Base-by-base conservation (phyloP, 2,888 invertebrate genomes). In the Alcis repandata region DNA sequence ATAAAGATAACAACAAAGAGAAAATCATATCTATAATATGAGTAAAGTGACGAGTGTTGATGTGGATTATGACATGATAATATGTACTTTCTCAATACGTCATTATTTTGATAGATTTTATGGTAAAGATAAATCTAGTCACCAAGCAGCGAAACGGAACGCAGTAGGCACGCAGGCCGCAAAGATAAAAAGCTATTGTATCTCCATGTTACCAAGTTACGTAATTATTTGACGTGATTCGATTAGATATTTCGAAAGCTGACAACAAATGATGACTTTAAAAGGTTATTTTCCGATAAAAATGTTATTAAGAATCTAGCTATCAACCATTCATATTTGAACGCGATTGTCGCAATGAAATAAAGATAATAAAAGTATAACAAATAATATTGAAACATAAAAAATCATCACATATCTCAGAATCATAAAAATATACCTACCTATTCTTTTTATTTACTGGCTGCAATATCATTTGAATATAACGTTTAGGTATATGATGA, bases 201-300 rank as follows among this genome's bases (percentile, higher is more conserved):
- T 36, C 33, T 51, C 17, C 33, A 19, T 36, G 20, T 36, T 36
- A 38, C 32, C 36, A 13, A 38, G 13, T 51, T 51, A 51, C 51
- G 19, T 51, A 51, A 51, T 51, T 8, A 20, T 20, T 51, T 51
- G 36, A 51, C 36, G 51, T 51, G 51, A 36, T 51, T 38, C 36
- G 51, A 51, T 36, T 38, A 15, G 10, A 49, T 51, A n/a, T 51
- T 51, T 20, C 19, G 17, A 20, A 51, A 51, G 20, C 36, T 36
- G 20, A 36, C 20, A 11, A 20, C 19, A 36, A 27, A 27, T 38
- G 13, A 51, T 36, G 19, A 7, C 13, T 17, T 6, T 33, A 36
- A 17, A 49, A 49, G 10, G 33, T 13, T 51, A 19, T n/a, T 33
- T 9, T 33, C 11, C 13, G 51, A 51, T 51, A 51, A 51, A 51